A percentile compares a stretch with the other conserved stretches of the same genome.
Evolutionary conservation across 2,888 invertebrate species (phyloP).

Genomic region (Dryadula phaetusa): DNA sequence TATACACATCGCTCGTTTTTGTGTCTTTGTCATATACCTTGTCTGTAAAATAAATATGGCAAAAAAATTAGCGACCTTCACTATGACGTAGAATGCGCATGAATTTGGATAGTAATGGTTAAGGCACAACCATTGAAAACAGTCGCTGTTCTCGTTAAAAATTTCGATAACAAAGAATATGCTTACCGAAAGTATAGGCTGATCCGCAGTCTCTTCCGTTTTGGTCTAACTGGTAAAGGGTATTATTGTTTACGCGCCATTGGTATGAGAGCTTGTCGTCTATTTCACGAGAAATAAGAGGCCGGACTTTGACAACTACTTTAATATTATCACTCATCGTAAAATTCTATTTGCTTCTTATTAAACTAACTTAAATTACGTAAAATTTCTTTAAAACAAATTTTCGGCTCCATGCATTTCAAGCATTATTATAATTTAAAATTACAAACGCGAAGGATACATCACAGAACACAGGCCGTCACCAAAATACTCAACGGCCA

Average conservation of each 20-base stretch:
- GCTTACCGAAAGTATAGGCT: conserved; percentile 73
- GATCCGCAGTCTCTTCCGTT: conserved; percentile 69
- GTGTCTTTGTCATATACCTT: conserved; percentile 87
- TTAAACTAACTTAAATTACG: conserved; percentile 11
- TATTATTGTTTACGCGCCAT: conserved; percentile 86
- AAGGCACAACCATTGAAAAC: conserved; percentile 25
- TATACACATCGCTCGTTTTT: conserved; percentile 86
- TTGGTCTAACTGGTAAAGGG: conserved; percentile 84
- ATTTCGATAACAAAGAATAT: conserved; percentile 10
- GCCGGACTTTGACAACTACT: conserved; percentile 90
- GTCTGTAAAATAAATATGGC: conserved; percentile 79
- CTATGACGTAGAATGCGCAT: conserved; percentile 34
- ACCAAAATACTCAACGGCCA: conserved; percentile 51
- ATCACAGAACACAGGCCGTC: conserved; percentile 35
- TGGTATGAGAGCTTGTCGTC: conserved; percentile 82
- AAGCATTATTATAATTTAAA: conserved; percentile 30
- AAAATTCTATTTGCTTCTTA: conserved; percentile 40
- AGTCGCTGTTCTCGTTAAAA: neutral
- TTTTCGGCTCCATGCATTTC: conserved; percentile 6
- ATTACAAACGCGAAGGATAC: neutral
- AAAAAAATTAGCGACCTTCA: conserved; percentile 40
- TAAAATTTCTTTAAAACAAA: conserved; percentile 26
- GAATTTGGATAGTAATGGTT: conserved; percentile 29
- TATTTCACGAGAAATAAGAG: conserved; percentile 86
- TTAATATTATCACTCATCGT: conserved; percentile 88